Percentiles rank a stretch among this genome's conserved stretches.
Conservation (phyloP, 2,113 vertebrate species). For the Lepisosteus oculatus region DNA sequence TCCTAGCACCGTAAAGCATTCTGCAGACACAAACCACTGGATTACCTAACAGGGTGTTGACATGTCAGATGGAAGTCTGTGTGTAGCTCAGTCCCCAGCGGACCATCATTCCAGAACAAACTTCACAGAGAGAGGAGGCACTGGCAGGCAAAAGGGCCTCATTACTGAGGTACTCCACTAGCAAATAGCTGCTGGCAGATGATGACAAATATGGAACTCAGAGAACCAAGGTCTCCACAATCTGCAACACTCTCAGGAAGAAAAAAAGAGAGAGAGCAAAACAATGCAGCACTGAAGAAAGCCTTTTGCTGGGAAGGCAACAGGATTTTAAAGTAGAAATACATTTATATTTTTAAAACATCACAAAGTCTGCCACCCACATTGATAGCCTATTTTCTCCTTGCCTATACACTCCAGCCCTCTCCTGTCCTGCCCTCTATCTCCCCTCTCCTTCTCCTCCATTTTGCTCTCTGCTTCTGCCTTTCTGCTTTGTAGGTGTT, state of each 20-base stretch:
- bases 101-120: constrained; percentile 6
- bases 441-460: constrained; percentile 1
- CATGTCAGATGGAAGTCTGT: constrained; percentile 6
- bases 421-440: neutral
- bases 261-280: neutral
- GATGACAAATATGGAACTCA: constrained; percentile 30
- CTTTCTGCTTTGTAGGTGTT: constrained; percentile 7
- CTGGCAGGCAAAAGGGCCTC: constrained; percentile 35
- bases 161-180: constrained; percentile 27
- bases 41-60: constrained; percentile 20
- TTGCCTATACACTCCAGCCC: neutral
- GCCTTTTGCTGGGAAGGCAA: neutral
- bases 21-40: constrained; percentile 8
- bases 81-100: neutral
- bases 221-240: constrained; percentile 7
- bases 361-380: neutral
- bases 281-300: neutral
- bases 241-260: neutral
- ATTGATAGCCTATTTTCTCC: neutral
- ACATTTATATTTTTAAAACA: neutral
- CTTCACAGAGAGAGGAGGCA: constrained; percentile 16
- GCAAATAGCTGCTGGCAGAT: constrained; percentile 25
- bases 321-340: neutral
- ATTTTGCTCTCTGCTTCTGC: neutral
- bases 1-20: neutral